A percentile compares a stretch with the other conserved stretches of the same genome.
These are phyloP conservation scores for Sparus aurata DNA, from an alignment of 2,797 vertebrate species.

Conservation along the genomic window DNA sequence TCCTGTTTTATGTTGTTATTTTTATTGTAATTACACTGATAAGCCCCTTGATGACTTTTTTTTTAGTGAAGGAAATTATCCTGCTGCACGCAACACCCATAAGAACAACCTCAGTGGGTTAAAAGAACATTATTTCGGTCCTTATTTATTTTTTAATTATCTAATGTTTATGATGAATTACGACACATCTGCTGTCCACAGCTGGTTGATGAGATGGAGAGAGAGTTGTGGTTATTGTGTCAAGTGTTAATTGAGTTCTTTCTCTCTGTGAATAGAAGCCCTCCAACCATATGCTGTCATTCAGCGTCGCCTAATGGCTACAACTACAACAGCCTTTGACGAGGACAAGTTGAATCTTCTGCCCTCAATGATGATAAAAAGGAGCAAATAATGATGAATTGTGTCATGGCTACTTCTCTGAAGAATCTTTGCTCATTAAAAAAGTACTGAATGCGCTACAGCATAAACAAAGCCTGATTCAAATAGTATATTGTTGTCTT, in stretches of 20 bases:
- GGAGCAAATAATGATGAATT: constrained; percentile 11
- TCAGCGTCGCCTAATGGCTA: constrained; percentile 14
- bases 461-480: background rate
- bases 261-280: constrained; percentile 9
- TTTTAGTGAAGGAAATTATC: background rate
- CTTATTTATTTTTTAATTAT: background rate
- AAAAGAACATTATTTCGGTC: background rate
- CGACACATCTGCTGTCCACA: constrained; percentile 21
- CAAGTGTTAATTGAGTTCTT: constrained; percentile 35
- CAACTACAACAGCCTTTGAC: background rate
- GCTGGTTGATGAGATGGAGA: constrained; percentile 31
- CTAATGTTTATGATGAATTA: background rate
- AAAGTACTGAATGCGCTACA: background rate
- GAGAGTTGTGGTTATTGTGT: constrained; percentile 20
- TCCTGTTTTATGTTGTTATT: constrained; percentile 17
- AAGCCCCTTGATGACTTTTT: constrained; percentile 4
- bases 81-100: constrained; percentile 14
- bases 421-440: background rate
- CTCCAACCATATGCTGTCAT: constrained; percentile 29
- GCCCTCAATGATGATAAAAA: constrained; percentile 1
- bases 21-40: constrained; percentile 1
- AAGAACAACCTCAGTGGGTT: background rate
- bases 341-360: background rate
- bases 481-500: background rate
- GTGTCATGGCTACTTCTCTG: background rate